Base-by-base conservation (phyloP, 2,113 vertebrate genomes). In the Paramisgurnus dabryanus region DNA sequence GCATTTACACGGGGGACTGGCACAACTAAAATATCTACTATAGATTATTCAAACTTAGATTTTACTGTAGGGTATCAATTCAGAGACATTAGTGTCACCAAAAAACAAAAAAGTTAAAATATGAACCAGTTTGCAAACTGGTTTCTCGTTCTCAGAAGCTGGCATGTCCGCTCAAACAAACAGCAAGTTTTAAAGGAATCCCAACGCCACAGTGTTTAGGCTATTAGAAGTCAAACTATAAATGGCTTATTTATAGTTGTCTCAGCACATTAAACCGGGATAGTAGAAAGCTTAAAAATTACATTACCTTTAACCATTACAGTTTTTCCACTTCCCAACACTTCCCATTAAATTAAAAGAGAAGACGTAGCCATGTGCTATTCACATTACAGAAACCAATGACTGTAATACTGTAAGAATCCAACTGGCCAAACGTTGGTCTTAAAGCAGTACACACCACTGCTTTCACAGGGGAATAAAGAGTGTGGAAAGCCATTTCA, bases 391-490 rank as follows among this genome's bases (percentile, higher is more conserved):
- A 41, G 27, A 45, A 63, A 53, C 50, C 58, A 60, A 50, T 73
- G 15, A 49, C 41, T 72, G 13, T 40, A 57, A 63, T 69, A 66
- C 60, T 34, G 43, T 53, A 66, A 40, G 47, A 83, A 53, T 47
- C 53, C 64, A 84, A 79, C 77, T 84, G 76, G 73, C n/a, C 60
- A 39, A 69, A 68, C 27, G 22, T 45, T 67, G 64, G 43, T 57
- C 34, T 78, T 53, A 79, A 75, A 81, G 50, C 27, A 76, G 45
- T 43, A 60, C 17, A 27, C 67, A 39, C 57, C 40, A 40, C 17
- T 61, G 12, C 39, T 64, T 57, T 22, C 79, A 55, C 50, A 69
- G 72, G 80, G 45, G 61, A 61, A 58, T 63, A 66, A 17, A 64
- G n/a, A 58, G 50, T 71, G 60, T 17, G 12, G 18, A 64, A 34